Conservation (phyloP, 35 echinoderm and acorn worm genomes). For the Stichopus chloronotus region DNA sequence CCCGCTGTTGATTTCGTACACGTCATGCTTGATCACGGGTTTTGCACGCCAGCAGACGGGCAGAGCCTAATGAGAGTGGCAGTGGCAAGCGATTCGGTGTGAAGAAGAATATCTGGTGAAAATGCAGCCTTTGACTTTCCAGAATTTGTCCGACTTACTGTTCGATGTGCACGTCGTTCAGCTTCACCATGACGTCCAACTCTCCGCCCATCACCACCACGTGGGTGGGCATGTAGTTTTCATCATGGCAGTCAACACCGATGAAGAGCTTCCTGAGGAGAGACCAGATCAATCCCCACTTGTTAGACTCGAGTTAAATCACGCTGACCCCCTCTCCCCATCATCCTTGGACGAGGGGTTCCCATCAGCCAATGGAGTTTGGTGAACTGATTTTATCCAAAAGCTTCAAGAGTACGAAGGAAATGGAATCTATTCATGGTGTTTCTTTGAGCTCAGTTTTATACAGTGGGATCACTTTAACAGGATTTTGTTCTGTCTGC, state of each 20-base stretch:
- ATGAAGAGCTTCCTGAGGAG: constrained; percentile 76
- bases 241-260: constrained; percentile 84
- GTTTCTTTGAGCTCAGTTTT: too few species aligned
- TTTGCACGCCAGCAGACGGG: too few species aligned
- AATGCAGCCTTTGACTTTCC: too few species aligned
- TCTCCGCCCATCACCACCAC: constrained; percentile 91
- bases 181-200: constrained; percentile 75
- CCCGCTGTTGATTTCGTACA: too few species aligned
- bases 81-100: too few species aligned
- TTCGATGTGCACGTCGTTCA: constrained; percentile 83
- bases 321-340: neutral
- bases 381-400: neutral
- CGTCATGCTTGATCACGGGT: too few species aligned
- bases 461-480: too few species aligned
- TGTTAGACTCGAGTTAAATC: neutral
- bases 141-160: constrained; percentile 66
- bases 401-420: neutral
- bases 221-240: constrained; percentile 92
- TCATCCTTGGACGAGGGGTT: neutral
- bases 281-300: neutral
- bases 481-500: too few species aligned
- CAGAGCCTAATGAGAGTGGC: too few species aligned
- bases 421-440: too few species aligned
- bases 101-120: too few species aligned
- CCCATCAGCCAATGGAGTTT: neutral